A percentile compares a stretch with the other conserved stretches of the same genome.
phyloP scores from a whole-genome alignment of 2,888 invertebrate genomes.

The Rhagonycha lutea region DNA sequence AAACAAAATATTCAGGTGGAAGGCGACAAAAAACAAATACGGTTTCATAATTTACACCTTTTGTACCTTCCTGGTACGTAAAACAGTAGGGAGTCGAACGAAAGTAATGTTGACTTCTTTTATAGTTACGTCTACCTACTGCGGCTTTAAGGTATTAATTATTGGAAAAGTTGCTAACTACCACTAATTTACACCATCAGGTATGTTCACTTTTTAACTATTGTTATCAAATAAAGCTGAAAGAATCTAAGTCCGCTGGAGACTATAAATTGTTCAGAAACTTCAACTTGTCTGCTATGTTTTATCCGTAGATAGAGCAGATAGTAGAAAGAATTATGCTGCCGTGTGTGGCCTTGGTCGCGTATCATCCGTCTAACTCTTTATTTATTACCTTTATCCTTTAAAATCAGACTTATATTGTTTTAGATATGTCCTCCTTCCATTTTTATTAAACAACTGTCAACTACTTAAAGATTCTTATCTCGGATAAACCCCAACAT shows the following conservation, averaged over 20 bases:
- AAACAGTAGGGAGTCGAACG: slow-evolving; percentile 27
- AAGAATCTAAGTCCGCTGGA: slow-evolving; percentile 43
- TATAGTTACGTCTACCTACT: slow-evolving; percentile 4
- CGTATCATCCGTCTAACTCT: slow-evolving; percentile 42
- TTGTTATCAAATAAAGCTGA: slow-evolving; percentile 27
- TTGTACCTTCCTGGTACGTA: slow-evolving; percentile 39
- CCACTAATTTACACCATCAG: slow-evolving; percentile 19
- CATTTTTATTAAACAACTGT: slow-evolving; percentile 28
- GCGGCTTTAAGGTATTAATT: slow-evolving; percentile 15
- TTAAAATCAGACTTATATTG: slow-evolving; percentile 46
- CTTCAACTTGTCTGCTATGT: slow-evolving; percentile 47
- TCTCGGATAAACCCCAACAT: slow-evolving; percentile 20
- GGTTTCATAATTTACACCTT: slow-evolving; percentile 46
- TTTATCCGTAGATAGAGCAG: slow-evolving; percentile 49
- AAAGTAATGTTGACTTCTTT: slow-evolving; percentile 16
- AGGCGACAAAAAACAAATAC: slow-evolving; percentile 44
- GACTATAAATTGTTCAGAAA: slow-evolving; percentile 49
- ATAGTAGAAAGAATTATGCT: slow-evolving; percentile 49
- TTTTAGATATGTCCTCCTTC: slow-evolving; percentile 40
- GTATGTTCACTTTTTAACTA: slow-evolving; percentile 4
- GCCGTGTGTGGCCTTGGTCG: slow-evolving; percentile 47
- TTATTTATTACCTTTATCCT: slow-evolving; percentile 50
- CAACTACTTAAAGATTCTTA: slow-evolving; percentile 22
- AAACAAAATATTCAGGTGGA: slow-evolving; percentile 45
- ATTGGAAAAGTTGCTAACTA: slow-evolving; percentile 15